Evolutionary conservation across 2,888 invertebrate genomes (phyloP), one percentile per base, ranked within the genome.

Genomic region (Adineta ricciae): DNA sequence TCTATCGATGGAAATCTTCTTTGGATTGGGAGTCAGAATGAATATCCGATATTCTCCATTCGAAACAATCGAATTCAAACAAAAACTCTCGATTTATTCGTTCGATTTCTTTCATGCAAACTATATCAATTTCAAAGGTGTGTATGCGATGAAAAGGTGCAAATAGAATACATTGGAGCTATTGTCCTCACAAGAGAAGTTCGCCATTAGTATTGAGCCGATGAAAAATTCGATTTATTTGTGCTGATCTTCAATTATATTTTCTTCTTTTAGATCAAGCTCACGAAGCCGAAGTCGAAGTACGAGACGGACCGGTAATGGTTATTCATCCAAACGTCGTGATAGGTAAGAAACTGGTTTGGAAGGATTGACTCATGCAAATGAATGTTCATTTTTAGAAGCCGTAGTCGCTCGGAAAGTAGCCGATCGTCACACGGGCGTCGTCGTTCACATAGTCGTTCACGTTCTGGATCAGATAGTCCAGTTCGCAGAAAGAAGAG

Each of bases 1-100:
- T 64, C 32, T 64, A 64, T 64, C 64, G 64, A 64, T 64, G 64
- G 64, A 27, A 64, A 32, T 64, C 64, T 64, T 64, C 64, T 64
- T 36, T 64, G 64, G 64, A 19, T 27, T 64, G 64, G 64, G 16
- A 64, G 64, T 64, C 32, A 64, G 64, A 64, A n/a, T n/a, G n/a
- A n/a, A 16, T 64, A 64, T 64, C 19, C 32, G 64, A 64, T 64
- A 64, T 64, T 64, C n/a, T n/a, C 32, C 46, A 64, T 64, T 32
- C 19, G 64, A 64, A 32, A 64, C 64, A 64, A 64, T 0, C 19
- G 64, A 64, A 64, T 14, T 16, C 32, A 64, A 64, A 64, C 32
- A 64, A 64, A 64, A 64, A 64, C 7, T 64, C 64, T 64, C 64
- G 64, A 64, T 64, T 64, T 64, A 64, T 64, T 64, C 32, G 32